phyloP scores from a whole-genome alignment of 1,140 invertebrate species.

The Tetragnatha versicolor region DNA sequence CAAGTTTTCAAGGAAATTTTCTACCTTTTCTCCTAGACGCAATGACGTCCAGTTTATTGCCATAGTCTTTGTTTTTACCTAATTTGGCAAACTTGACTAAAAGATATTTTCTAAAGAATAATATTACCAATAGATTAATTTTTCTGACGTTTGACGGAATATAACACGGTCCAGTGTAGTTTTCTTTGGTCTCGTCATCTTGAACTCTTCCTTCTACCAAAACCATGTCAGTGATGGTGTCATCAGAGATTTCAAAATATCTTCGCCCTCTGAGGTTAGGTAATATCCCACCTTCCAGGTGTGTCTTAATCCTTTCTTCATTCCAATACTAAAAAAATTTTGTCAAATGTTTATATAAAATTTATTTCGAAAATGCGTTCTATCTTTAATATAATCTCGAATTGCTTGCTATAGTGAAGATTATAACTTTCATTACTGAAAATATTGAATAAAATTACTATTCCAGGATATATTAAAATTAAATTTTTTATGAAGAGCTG shows the following conservation, averaged over 20 bases:
- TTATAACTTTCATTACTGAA: not conserved
- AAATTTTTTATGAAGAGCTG: too few species aligned
- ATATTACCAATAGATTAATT: not conserved
- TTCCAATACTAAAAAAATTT: conserved; percentile 20
- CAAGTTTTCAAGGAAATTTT: too few species aligned
- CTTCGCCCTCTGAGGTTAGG: not conserved
- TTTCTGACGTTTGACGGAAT: not conserved
- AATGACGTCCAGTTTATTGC: too few species aligned
- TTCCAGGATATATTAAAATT: not conserved
- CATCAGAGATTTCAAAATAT: not conserved
- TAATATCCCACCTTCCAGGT: conserved; percentile 4
- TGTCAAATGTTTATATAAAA: not conserved
- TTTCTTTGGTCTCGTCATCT: not conserved
- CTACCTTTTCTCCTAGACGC: too few species aligned
- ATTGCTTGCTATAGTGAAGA: not conserved
- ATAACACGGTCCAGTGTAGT: conserved; percentile 10
- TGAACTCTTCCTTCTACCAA: conserved; percentile 5
- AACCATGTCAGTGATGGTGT: conserved; percentile 5
- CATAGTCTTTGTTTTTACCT: too few species aligned
- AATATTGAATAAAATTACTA: not conserved
- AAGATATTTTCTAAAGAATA: not conserved
- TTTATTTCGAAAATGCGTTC: not conserved
- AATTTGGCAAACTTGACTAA: not conserved
- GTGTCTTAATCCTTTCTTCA: conserved; percentile 11
- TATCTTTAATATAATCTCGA: not conserved